Base-by-base conservation (phyloP, 2,797 vertebrate species). In the Pipistrellus pygmaeus region DNA sequence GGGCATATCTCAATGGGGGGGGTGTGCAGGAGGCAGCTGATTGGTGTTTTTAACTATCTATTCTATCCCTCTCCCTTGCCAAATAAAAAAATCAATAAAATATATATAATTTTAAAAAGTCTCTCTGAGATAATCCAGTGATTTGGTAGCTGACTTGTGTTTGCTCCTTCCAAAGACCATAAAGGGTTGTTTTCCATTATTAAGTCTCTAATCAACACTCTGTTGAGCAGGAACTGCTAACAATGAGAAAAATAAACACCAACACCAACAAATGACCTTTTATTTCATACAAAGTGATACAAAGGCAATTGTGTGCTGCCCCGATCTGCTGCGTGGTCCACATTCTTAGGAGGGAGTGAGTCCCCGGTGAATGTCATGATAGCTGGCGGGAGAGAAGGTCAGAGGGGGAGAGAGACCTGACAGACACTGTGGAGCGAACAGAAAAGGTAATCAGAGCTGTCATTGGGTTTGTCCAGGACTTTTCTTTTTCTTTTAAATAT, bases 201-300 rank as follows among this genome's bases (percentile, higher is more conserved):
- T 93, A 85, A 82, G 73, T 75, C 91, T 91, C 25, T 51, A 89
- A 53, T 93, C 81, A 83, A 93, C 57, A n/a, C 51, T 62, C 66
- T 11, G 38, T 86, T 68, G 68, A 78, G 77, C 57, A 90, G 85
- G 91, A 94, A 94, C 76, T 72, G 77, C 10, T 64, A 77, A 92
- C 88, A 84, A 38, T 60, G 77, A 87, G 80, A 83, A 87, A 93
- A 96, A 89, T 57, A 85, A 85, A 94, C 71, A 30, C 89, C 87
- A 73, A 1, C 77, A 48, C 35, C 82, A 88, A 96, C 90, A 96
- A 96, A 94, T 41, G 66, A 95, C 93, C 90, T 96, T 97, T 97
- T 96, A 97, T 95, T 97, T 96, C 60, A 71, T 64, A 18, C 5
- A 30, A 53, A 77, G 83, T 93, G 90, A 93, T 90, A 97, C 91